Percentiles rank a stretch among this genome's conserved stretches.
Evolutionary conservation across 2,888 invertebrate genomes (phyloP).

Genomic region (Cryptus armator): DNA sequence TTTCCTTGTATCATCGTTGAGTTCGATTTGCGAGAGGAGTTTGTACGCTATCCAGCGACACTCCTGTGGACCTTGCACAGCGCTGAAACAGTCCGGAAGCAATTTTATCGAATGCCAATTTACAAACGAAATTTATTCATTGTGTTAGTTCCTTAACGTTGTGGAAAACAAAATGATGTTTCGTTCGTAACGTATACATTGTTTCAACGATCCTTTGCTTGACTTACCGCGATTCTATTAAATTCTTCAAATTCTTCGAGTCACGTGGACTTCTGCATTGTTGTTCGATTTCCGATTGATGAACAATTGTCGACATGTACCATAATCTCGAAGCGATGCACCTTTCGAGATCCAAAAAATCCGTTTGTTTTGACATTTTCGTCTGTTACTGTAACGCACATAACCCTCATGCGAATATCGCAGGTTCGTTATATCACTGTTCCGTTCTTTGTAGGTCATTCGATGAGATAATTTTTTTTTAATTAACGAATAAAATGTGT

Average conservation of each 20-base stretch:
- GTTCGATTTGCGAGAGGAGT: slow-evolving; percentile 71
- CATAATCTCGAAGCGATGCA: slow-evolving; percentile 80
- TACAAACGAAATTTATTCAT: neutral
- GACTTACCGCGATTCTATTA: slow-evolving; percentile 56
- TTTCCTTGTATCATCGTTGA: slow-evolving; percentile 55
- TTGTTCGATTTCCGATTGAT: slow-evolving; percentile 65
- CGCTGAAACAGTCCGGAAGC: slow-evolving; percentile 43
- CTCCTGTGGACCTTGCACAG: slow-evolving; percentile 57
- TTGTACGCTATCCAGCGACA: slow-evolving; percentile 76
- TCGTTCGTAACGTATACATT: neutral
- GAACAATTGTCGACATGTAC: slow-evolving; percentile 78
- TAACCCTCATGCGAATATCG: slow-evolving; percentile 57
- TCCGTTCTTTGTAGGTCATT: neutral
- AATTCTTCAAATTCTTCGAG: slow-evolving; percentile 43
- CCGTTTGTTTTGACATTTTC: slow-evolving; percentile 75
- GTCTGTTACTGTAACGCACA: slow-evolving; percentile 33
- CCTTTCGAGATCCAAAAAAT: slow-evolving; percentile 75
- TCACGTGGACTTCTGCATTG: slow-evolving; percentile 55
- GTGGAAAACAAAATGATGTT: neutral
- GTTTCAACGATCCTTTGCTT: neutral
- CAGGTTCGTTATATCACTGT: neutral
- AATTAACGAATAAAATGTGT: neutral
- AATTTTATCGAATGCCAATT: neutral
- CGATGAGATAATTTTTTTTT: slow-evolving; percentile 4
- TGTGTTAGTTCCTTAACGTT: neutral